Conservation (phyloP, 2,888 invertebrate genomes). For the Syrphus vitripennis region DNA sequence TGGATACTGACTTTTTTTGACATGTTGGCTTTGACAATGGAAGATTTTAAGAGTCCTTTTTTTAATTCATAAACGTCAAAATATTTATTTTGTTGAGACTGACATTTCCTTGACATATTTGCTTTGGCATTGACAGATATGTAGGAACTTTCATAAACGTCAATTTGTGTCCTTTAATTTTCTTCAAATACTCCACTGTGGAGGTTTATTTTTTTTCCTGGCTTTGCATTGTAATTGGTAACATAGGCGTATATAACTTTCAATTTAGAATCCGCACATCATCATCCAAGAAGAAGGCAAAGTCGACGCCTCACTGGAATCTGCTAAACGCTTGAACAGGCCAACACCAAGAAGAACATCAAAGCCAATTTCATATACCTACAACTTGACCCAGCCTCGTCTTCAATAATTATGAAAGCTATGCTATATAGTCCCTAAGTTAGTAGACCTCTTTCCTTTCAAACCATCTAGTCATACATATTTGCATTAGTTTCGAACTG, state of each 20-base stretch:
- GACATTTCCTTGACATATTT: too few species aligned
- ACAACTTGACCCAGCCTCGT: slow-evolving; percentile 26
- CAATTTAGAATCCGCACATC: slow-evolving; percentile 70
- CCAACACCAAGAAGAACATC: neutral
- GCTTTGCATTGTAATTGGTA: slow-evolving; percentile 61
- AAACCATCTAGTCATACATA: neutral
- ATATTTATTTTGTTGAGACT: too few species aligned
- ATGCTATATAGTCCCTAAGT: neutral
- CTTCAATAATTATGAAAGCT: slow-evolving; percentile 63
- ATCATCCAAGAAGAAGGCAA: slow-evolving; percentile 42
- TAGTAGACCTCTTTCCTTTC: neutral
- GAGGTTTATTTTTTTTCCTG: neutral
- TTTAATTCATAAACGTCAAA: too few species aligned
- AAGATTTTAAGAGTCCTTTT: too few species aligned
- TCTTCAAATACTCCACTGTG: neutral
- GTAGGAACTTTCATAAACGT: neutral
- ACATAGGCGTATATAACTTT: slow-evolving; percentile 67
- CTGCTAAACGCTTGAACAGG: neutral
- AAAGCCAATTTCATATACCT: neutral
- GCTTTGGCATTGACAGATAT: too few species aligned
- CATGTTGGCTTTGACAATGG: too few species aligned
- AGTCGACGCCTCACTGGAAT: slow-evolving; percentile 28
- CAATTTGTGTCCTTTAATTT: neutral
- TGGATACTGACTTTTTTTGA: too few species aligned
- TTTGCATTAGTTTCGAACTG: slow-evolving; percentile 56